Percentiles rank a stretch among this genome's conserved stretches.
These are phyloP conservation scores for Frankliniella fusca DNA, from an alignment of 2,888 invertebrate genomes.

Conservation along the genomic window DNA sequence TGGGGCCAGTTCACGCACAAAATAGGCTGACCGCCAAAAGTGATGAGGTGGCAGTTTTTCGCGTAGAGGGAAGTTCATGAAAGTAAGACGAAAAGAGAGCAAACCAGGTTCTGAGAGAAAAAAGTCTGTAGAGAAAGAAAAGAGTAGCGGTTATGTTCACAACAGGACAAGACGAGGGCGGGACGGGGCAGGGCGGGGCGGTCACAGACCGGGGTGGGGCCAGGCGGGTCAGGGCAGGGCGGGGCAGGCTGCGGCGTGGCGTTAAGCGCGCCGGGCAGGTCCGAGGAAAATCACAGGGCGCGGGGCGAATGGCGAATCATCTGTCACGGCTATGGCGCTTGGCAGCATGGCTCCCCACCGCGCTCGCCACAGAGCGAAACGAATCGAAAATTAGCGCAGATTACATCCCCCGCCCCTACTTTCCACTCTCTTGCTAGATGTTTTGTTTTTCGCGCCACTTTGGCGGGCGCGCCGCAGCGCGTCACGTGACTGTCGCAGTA, in stretches of 20 bases:
- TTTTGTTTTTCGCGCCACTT: neutral
- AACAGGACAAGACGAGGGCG: neutral
- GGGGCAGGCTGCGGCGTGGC: neutral
- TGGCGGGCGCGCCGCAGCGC: neutral
- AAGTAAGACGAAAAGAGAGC: neutral
- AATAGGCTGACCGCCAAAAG: neutral
- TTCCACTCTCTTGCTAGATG: neutral
- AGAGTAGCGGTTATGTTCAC: neutral
- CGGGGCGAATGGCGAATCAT: neutral
- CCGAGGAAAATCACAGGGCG: neutral
- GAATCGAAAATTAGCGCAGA: neutral
- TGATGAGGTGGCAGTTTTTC: neutral
- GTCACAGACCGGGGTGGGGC: neutral
- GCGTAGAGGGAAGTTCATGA: neutral
- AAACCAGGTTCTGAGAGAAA: neutral
- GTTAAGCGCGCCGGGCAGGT: too few species aligned
- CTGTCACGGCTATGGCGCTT: neutral
- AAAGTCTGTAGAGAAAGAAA: neutral
- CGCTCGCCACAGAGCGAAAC: neutral
- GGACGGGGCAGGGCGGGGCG: neutral
- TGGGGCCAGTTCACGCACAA: neutral
- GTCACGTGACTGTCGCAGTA: neutral
- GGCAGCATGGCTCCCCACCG: neutral
- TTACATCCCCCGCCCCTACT: neutral
- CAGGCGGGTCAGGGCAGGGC: neutral